Percentiles rank a stretch among this genome's conserved stretches.
These are phyloP conservation scores for Cromileptes altivelis DNA, from an alignment of 2,113 vertebrate species.

Conservation along the genomic window DNA sequence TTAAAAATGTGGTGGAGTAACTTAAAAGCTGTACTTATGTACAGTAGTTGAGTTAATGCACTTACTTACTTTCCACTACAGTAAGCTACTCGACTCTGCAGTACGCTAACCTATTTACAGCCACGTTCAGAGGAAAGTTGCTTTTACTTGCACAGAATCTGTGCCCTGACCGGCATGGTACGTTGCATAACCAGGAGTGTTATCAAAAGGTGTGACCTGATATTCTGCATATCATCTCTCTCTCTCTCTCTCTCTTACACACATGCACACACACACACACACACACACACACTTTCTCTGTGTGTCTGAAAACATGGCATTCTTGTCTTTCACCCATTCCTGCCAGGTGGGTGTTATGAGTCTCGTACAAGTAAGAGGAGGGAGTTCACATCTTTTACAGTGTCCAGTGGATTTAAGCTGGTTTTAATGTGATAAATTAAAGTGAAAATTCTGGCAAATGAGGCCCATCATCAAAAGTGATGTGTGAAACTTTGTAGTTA, in stretches of 20 bases:
- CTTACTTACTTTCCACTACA: background rate
- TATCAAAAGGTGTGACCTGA: slow-evolving; percentile 77
- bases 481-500: background rate
- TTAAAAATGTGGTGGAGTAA: background rate
- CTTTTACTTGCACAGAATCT: slow-evolving; percentile 24
- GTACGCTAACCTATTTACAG: background rate
- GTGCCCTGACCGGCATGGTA: slow-evolving; percentile 46
- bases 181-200: slow-evolving; percentile 62
- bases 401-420: background rate
- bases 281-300: background rate
- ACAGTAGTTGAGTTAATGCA: background rate
- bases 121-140: slow-evolving; percentile 16
- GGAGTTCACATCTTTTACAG: slow-evolving; percentile 9
- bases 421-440: slow-evolving; percentile 18
- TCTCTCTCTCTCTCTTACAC: background rate
- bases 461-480: background rate
- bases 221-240: slow-evolving; percentile 64
- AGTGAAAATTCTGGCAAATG: background rate
- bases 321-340: slow-evolving; percentile 34
- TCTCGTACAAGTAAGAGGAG: background rate
- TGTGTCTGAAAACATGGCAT: slow-evolving; percentile 15
- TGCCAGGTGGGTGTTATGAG: slow-evolving; percentile 5
- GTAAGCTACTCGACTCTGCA: background rate
- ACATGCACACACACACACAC: background rate
- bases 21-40: background rate